Conservation (phyloP, 2,888 invertebrate species). For the Pimpla rufipes region DNA sequence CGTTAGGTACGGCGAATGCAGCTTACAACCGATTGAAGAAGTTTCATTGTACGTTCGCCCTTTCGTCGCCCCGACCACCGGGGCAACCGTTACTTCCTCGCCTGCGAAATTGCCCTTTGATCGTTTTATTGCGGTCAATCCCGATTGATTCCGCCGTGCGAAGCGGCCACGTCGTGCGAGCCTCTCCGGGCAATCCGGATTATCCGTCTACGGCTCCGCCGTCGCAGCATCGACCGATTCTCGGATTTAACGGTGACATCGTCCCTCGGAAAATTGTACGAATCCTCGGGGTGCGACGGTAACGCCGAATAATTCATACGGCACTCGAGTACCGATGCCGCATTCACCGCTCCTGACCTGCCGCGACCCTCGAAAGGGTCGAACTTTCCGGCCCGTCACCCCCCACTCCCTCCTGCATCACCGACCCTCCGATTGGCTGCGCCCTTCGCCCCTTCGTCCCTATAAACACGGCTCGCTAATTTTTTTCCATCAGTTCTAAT, state of each 20-base stretch:
- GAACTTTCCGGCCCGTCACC: background rate
- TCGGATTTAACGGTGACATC: slow-evolving; percentile 47
- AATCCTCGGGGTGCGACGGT: background rate
- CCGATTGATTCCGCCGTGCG: slow-evolving; percentile 4
- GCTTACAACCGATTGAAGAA: background rate
- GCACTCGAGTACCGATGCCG: background rate
- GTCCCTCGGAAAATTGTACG: slow-evolving; percentile 26
- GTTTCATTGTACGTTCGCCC: background rate
- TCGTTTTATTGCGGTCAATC: slow-evolving; percentile 50
- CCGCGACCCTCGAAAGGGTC: slow-evolving; percentile 28
- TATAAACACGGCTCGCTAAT: slow-evolving; percentile 20
- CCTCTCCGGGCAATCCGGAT: slow-evolving; percentile 6
- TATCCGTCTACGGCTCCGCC: background rate
- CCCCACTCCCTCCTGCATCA: slow-evolving; percentile 21
- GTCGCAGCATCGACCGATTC: slow-evolving; percentile 28
- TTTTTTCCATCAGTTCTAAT: slow-evolving; percentile 51
- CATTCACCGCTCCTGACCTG: slow-evolving; percentile 36
- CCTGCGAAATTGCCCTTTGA: slow-evolving; percentile 17
- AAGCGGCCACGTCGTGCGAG: too few species aligned
- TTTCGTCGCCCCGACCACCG: background rate
- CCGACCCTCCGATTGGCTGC: slow-evolving; percentile 42
- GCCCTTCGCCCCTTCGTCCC: background rate
- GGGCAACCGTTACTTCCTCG: background rate
- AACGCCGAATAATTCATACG: background rate
- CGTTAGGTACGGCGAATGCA: background rate